Evolutionary conservation across 2,888 invertebrate genomes (phyloP).

Genomic region (Drosophila incognita): DNA sequence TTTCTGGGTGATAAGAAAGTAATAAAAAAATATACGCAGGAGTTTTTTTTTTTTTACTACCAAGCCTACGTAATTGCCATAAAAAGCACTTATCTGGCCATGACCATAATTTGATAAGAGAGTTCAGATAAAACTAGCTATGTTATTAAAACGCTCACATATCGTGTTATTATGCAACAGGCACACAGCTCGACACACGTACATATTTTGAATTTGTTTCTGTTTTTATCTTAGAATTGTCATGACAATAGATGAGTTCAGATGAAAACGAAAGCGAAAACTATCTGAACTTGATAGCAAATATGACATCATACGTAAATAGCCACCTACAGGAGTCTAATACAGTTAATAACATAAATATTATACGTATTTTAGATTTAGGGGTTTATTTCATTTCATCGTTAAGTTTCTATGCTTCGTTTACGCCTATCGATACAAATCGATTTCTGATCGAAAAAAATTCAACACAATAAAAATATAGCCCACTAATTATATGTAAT

Average conservation of each 20-base stretch:
- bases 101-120: conserved; percentile 42
- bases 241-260: conserved; percentile 7
- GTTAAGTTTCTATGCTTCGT: too few species aligned
- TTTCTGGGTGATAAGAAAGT: conserved; percentile 10
- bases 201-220: not conserved
- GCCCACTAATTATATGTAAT: too few species aligned
- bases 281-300: not conserved
- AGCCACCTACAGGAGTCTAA: not conserved
- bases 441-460: too few species aligned
- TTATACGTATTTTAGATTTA: not conserved
- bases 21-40: conserved; percentile 27
- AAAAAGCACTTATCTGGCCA: conserved; percentile 23
- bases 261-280: not conserved
- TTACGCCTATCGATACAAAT: too few species aligned
- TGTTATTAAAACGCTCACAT: conserved; percentile 26
- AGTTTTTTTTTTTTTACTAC: not conserved
- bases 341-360: not conserved
- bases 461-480: too few species aligned
- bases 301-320: conserved; percentile 1
- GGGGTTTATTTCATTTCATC: too few species aligned
- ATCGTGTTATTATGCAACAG: conserved; percentile 6
- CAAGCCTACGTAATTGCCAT: conserved; percentile 36
- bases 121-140: conserved; percentile 29
- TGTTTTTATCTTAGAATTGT: conserved; percentile 13
- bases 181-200: not conserved